Conservation (phyloP, 2,113 vertebrate genomes). For the Spea multiplicata region DNA sequence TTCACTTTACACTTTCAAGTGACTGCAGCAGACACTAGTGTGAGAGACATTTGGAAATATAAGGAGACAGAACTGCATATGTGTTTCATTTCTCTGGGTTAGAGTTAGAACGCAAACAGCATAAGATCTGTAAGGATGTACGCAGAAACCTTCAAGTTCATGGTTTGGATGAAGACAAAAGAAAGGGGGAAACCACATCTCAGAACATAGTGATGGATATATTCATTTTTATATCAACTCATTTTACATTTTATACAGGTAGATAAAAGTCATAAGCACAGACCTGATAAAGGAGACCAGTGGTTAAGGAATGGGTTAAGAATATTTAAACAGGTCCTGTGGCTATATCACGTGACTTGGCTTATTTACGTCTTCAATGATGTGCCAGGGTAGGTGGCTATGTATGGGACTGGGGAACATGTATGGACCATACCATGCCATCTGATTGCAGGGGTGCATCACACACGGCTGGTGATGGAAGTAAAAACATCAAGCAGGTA, state of each 20-base stretch:
- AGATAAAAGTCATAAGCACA: no score
- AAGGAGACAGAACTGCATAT: conserved; percentile 70
- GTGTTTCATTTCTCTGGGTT: conserved; percentile 68
- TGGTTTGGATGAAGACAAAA: conserved; percentile 6
- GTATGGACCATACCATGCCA: background rate
- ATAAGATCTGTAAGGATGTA: conserved; percentile 43
- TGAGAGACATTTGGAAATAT: conserved; percentile 70
- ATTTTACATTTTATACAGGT: no score
- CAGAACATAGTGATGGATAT: no score
- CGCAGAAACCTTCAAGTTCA: conserved; percentile 21
- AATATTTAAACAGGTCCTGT: no score
- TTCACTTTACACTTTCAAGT: conserved; percentile 71
- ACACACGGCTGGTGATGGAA: background rate
- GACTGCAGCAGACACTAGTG: conserved; percentile 65
- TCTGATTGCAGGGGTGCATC: background rate
- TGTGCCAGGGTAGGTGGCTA: conserved; percentile 20
- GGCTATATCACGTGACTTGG: no score
- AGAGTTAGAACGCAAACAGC: conserved; percentile 64
- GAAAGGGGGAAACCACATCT: background rate
- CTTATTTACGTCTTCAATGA: no score
- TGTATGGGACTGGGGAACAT: background rate
- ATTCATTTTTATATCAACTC: no score
- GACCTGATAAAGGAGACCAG: no score
- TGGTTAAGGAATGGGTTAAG: no score
- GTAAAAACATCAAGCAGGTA: conserved; percentile 5